Evolutionary conservation across 2,797 vertebrate genomes (phyloP).

Genomic region (Eupleurogrammus muticus): DNA sequence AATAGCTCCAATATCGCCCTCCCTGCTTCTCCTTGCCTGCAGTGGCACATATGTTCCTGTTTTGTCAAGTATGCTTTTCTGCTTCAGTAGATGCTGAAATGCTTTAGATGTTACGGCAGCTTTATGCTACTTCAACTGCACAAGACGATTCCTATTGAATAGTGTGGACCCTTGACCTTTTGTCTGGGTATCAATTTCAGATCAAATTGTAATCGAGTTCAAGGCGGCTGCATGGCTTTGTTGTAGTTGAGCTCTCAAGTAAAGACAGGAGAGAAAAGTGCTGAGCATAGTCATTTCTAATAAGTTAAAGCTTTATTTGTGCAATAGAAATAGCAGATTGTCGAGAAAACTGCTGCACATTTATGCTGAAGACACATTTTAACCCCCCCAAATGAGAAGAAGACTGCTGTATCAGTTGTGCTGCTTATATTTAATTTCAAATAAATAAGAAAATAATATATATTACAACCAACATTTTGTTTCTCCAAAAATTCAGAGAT

Average conservation of each 20-base stretch:
- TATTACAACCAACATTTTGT: not conserved
- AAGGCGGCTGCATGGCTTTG: not conserved
- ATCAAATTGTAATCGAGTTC: not conserved
- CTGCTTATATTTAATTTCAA: not conserved
- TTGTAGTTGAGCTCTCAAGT: not conserved
- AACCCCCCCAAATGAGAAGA: not conserved
- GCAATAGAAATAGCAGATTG: not conserved
- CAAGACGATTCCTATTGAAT: not conserved
- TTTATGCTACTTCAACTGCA: not conserved
- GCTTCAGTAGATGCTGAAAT: constrained; percentile 19
- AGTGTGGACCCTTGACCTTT: not conserved
- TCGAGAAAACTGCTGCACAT: not conserved
- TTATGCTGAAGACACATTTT: not conserved
- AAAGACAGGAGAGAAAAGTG: too few species aligned
- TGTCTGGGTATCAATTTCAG: not conserved
- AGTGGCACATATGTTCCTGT: constrained; percentile 19
- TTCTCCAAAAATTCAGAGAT: not conserved
- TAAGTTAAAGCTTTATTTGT: not conserved
- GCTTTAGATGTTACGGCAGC: constrained; percentile 4
- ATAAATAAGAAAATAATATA: too few species aligned
- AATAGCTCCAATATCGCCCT: constrained; percentile 39
- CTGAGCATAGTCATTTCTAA: not conserved
- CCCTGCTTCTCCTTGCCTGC: not conserved
- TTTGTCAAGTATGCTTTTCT: not conserved
- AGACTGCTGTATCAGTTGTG: not conserved